Percentiles rank a stretch among this genome's conserved stretches.
Evolutionary conservation across 2,113 vertebrate genomes (phyloP).

Genomic region (Platysternon megacephalum): DNA sequence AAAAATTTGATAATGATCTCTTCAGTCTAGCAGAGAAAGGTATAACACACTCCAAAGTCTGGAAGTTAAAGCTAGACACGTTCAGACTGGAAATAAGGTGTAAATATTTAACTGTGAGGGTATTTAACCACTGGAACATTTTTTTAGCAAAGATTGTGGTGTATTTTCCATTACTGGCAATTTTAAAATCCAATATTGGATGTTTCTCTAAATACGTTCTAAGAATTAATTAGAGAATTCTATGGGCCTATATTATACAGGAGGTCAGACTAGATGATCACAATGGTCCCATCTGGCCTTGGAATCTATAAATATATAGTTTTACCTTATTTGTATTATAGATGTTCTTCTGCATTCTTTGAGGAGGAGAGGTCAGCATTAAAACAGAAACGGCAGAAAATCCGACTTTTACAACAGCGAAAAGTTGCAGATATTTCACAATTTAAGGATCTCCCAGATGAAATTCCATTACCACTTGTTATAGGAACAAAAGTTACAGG

Average conservation of each 20-base stretch:
- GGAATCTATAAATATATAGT: background rate
- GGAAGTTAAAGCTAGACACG: background rate
- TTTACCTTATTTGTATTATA: slow-evolving; percentile 67
- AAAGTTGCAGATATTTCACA: slow-evolving; percentile 94
- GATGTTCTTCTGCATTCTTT: slow-evolving; percentile 98
- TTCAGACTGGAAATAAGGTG: background rate
- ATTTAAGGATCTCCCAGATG: slow-evolving; percentile 98
- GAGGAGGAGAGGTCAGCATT: slow-evolving; percentile 94
- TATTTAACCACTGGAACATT: background rate
- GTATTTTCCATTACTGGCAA: background rate
- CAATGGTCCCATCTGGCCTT: background rate
- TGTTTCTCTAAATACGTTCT: background rate
- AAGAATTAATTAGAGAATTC: background rate
- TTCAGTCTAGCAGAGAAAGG: background rate
- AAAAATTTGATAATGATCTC: background rate
- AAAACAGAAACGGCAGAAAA: slow-evolving; percentile 96
- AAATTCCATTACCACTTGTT: slow-evolving; percentile 95
- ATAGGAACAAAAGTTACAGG: slow-evolving; percentile 99
- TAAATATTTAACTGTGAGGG: background rate
- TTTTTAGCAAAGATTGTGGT: background rate
- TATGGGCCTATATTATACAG: background rate
- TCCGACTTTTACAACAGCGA: slow-evolving; percentile 94
- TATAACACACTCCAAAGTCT: background rate
- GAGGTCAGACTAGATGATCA: background rate
- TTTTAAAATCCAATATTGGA: background rate